Evolutionary conservation across 2,797 vertebrate genomes (phyloP).

Genomic region (Coregonus ussuriensis): DNA sequence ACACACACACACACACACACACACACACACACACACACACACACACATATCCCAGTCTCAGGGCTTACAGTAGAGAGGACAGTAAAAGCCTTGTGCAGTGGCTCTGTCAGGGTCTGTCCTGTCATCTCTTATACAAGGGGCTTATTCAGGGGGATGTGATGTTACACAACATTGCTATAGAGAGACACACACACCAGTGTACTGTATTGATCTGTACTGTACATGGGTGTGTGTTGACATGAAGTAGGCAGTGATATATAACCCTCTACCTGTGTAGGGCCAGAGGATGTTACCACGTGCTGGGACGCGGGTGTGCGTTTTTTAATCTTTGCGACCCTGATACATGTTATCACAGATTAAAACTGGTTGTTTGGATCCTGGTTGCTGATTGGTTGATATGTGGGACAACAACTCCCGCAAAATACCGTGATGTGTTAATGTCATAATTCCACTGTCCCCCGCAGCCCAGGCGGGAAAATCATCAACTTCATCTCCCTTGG

Average conservation of each 20-base stretch:
- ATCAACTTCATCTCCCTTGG: too few relatives aligned
- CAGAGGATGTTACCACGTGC: background rate
- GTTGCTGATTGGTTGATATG: too few relatives aligned
- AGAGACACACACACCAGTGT: slow-evolving; percentile 1
- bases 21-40: too few relatives aligned
- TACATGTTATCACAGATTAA: slow-evolving; percentile 47
- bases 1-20: too few relatives aligned
- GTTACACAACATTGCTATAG: background rate
- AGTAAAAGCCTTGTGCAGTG: background rate
- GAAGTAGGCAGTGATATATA: slow-evolving; percentile 1
- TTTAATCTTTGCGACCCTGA: slow-evolving; percentile 33
- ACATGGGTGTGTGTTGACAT: slow-evolving; percentile 25
- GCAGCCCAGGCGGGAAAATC: too few relatives aligned
- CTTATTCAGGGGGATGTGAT: background rate
- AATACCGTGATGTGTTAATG: too few relatives aligned
- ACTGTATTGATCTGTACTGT: slow-evolving; percentile 36
- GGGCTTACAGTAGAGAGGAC: background rate
- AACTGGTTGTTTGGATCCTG: too few relatives aligned
- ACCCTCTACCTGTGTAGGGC: slow-evolving; percentile 31
- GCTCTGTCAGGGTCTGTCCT: background rate
- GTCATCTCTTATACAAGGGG: background rate
- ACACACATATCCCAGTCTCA: background rate
- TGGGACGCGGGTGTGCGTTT: background rate
- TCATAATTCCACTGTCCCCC: too few relatives aligned
- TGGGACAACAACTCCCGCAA: too few relatives aligned